Base-by-base conservation (phyloP, 2,888 invertebrate genomes). In the Sesamia inferens region DNA sequence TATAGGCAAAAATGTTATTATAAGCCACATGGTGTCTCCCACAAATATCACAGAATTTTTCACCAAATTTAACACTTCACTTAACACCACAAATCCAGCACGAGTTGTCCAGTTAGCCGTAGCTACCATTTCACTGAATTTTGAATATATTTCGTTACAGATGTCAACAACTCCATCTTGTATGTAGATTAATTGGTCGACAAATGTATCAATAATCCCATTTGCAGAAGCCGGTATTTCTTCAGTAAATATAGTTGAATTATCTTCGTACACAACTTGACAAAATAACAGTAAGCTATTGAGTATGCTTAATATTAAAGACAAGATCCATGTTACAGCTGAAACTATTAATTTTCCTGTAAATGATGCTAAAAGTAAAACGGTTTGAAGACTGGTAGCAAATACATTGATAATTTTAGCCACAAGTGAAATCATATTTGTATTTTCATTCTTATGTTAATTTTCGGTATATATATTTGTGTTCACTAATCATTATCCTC, bases 261-360 rank as follows among this genome's bases (percentile, higher is more conserved):
- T 96, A 80, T 96, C 96, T 91, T 96, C 96, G 78, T 96, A 96
- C 13, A 96, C 90, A 77, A 96, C 94, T 89, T 93, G 90, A 74
- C 95, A 89, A 86, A 96, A 95, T 48, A 89, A 65, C 51, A 87
- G n/a, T 19, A 94, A 65, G 79, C 78, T 91, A 76, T 86, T 76
- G 16, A 92, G 70, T 69, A 89, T 85, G 76, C 86, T 88, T 48
- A 86, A 68, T 67, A 93, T 22, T 68, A 90, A 44, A 69, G 89
- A 87, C 42, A 86, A 87, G 63, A 92, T 83, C 85, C 91, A 91
- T 68, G 91, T 78, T 81, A 92, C 44, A 57, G 89, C 68, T 63
- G 92, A 81, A 68, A 95, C 92, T 79, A 96, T 96, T 68, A 95
- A 55, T 89, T 93, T 90, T 81, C 96, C 96, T 55, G 91, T 87